Evolutionary conservation across 2,888 invertebrate species (phyloP).

Genomic region (Flexamia atlantica): DNA sequence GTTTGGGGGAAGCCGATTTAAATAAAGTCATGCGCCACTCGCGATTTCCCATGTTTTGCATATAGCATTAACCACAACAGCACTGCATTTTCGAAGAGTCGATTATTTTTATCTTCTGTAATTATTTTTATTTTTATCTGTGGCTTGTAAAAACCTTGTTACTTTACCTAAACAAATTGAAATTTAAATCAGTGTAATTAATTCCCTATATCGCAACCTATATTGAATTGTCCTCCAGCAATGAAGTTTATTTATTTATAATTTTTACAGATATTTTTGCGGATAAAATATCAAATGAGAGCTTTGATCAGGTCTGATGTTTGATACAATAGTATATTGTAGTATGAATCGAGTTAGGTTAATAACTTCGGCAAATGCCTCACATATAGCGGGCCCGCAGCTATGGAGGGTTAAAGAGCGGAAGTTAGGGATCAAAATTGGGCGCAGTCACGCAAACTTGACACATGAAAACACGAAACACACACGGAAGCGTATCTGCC

Average conservation of each 20-base stretch:
- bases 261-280: no score
- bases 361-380: neutral
- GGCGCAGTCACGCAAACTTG: neutral
- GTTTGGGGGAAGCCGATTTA: constrained; percentile 3
- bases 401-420: constrained; percentile 2
- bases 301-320: no score
- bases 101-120: no score
- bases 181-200: no score
- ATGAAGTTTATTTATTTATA: no score
- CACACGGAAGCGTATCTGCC: neutral
- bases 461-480: constrained; percentile 20
- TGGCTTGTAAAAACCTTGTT: no score
- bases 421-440: constrained; percentile 39
- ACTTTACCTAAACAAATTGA: no score
- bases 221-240: no score
- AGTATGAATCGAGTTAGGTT: neutral
- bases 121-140: no score
- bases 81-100: no score
- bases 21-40: constrained; percentile 1
- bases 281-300: no score
- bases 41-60: neutral
- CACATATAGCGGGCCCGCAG: neutral
- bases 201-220: no score
- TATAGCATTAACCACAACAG: neutral
- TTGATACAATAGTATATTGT: neutral